Conservation (phyloP, 1,140 invertebrate genomes). For the Proales similis region DNA sequence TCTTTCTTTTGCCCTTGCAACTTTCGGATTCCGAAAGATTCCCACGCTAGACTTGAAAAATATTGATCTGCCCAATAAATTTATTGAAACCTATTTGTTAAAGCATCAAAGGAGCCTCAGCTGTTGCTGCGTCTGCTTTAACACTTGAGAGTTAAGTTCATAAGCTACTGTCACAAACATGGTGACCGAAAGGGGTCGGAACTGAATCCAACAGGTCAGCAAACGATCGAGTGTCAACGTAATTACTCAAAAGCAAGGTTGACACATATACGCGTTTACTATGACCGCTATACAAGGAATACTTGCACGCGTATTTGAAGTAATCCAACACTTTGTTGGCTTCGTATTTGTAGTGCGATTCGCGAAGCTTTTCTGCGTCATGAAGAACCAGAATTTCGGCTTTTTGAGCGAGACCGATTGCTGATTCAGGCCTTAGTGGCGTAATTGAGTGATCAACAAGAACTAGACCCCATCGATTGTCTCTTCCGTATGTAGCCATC, state of each 20-base stretch:
- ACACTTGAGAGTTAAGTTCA: no score
- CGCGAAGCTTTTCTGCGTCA: conserved; percentile 17
- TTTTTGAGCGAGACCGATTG: background rate
- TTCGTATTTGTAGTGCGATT: conserved; percentile 27
- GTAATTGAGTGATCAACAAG: conserved; percentile 23
- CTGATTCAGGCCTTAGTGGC: background rate
- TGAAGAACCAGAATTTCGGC: conserved; percentile 13
- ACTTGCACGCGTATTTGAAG: conserved; percentile 20
- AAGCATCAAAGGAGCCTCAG: no score
- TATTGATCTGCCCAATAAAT: no score
- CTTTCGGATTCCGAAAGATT: no score
- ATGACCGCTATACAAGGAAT: background rate
- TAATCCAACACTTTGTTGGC: conserved; percentile 1
- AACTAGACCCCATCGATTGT: background rate
- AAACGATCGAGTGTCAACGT: background rate
- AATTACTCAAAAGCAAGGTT: conserved; percentile 1
- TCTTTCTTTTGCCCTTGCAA: no score
- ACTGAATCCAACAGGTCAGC: background rate
- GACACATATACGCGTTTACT: conserved; percentile 19
- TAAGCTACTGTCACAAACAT: conserved; percentile 24
- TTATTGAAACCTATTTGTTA: no score
- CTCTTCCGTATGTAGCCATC: background rate
- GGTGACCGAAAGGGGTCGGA: conserved; percentile 5
- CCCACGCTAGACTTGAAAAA: no score
- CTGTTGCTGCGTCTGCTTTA: no score